Conservation (phyloP, 2,113 vertebrate genomes). For the Vombatus ursinus region DNA sequence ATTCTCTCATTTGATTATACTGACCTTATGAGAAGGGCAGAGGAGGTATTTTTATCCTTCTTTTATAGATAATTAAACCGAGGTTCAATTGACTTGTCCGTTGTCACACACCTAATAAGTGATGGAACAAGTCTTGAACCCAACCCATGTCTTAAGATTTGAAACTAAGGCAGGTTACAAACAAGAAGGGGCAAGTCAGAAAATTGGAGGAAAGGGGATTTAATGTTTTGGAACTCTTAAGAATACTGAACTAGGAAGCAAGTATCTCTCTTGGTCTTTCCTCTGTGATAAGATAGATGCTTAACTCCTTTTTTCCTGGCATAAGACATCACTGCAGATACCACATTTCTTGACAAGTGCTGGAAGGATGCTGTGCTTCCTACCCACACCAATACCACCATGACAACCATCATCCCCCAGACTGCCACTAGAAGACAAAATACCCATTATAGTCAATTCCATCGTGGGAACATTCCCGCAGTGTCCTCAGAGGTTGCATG, state of each 20-base stretch:
- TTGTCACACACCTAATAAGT: slow-evolving; percentile 9
- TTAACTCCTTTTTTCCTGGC: neutral
- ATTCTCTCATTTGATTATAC: slow-evolving; percentile 14
- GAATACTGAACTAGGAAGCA: neutral
- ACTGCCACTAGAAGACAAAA: neutral
- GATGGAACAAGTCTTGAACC: slow-evolving; percentile 26
- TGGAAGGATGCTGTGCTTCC: neutral
- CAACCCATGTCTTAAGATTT: neutral
- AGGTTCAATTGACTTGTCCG: neutral
- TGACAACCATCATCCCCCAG: neutral
- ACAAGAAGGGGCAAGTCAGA: neutral
- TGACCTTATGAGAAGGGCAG: slow-evolving; percentile 8
- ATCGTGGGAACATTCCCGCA: neutral
- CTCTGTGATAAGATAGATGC: neutral
- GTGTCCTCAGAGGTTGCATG: neutral
- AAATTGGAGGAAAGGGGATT: neutral
- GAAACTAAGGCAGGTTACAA: neutral
- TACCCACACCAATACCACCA: neutral
- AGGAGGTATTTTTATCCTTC: neutral
- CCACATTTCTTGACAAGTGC: neutral
- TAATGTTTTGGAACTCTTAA: neutral
- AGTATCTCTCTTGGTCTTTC: neutral
- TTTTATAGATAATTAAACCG: neutral
- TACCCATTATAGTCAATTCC: neutral
- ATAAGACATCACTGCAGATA: neutral